phyloP scores from a whole-genome alignment of 2,113 vertebrate species.

The Erpornis zantholeuca region DNA sequence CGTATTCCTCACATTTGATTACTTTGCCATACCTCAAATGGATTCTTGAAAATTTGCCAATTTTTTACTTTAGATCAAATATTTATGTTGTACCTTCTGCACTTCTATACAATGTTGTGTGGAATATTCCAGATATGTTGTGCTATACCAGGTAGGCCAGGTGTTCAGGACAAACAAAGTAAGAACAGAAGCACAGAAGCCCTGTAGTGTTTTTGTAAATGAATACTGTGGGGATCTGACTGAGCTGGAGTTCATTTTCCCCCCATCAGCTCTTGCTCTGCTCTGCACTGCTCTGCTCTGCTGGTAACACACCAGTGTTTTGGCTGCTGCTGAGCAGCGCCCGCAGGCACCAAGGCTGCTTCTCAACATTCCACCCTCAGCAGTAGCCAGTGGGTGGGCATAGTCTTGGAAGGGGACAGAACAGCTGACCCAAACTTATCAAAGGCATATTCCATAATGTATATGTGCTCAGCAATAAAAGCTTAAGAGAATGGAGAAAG shows the following conservation, averaged over 20 bases:
- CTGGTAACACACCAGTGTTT: background rate
- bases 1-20: background rate
- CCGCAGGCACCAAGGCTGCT: background rate
- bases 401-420: background rate
- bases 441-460: background rate
- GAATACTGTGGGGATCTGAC: background rate
- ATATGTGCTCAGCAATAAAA: background rate
- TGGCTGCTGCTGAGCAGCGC: background rate
- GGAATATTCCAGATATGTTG: background rate
- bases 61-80: background rate
- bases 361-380: background rate
- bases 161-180: background rate
- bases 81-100: background rate
- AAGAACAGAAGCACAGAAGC: background rate
- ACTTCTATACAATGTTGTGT: background rate
- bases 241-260: background rate
- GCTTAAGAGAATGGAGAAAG: background rate
- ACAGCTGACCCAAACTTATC: background rate
- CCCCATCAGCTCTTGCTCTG: background rate
- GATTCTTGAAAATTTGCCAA: background rate
- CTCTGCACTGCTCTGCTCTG: background rate
- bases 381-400: background rate
- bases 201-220: background rate
- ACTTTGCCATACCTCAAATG: background rate
- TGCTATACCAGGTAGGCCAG: background rate